Evolutionary conservation across 2,797 vertebrate species (phyloP), one percentile per base, ranked within the genome.

Genomic region (Crypturellus tataupa): DNA sequence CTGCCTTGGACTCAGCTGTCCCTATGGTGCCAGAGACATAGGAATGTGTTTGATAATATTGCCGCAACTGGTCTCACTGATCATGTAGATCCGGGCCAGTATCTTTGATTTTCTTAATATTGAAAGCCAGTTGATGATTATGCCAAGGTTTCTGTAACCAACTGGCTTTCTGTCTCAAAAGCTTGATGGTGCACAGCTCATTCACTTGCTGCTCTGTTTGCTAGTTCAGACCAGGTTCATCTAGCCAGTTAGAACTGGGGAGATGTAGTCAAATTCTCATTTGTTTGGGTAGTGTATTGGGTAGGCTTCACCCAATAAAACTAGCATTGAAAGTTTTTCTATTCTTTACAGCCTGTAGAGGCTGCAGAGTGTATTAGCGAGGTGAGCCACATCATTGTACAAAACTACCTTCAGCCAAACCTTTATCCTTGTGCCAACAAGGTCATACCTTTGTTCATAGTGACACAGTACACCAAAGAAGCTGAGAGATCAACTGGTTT

Each of bases 1-100:
- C 3, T 1, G 1, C 2, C 3, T 11, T 63, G 19, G 25, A 25
- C 9, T 92, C 51, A 44, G 19, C 7, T 23, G 51, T 65, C 23
- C 6, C 9, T 10, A 5, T 1, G 0, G 9, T 59, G n/a, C 13
- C 51, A 85, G 46, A 35, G 7, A 73, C 3, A 51, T 6, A 2
- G 14, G 5, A 5, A 11, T 10, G 17, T 31, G 8, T 82, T 64
- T 29, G 42, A 2, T 40, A 68, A 35, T 21, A 71, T 2, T 13
- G 40, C 19, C 16, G 39, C 17, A 16, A 31, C 16, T 27, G 27
- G 4, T 2, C 40, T 47, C 17, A 47, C 18, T 40, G 53, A 37
- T 31, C 53, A 19, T n/a, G 29, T 19, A 19, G 17, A 17, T 29
- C 29, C 17, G 10, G 29, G 10, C 29, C 25, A 53, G 27, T 27